Conservation (phyloP, 2,888 invertebrate species). For the Rhogogaster chlorosoma region DNA sequence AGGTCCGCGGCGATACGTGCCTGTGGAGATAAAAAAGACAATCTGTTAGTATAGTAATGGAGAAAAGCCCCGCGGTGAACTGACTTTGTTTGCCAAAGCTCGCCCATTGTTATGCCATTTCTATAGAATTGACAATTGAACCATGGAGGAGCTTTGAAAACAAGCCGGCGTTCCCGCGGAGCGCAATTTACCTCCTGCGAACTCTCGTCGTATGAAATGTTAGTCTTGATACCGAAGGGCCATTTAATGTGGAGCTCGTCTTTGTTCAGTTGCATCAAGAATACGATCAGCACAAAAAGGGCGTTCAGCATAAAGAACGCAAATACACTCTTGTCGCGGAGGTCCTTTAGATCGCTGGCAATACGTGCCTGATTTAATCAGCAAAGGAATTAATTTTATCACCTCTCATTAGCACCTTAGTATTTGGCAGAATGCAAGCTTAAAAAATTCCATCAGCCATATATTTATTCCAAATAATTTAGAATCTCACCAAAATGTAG, state of each 20-base stretch:
- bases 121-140: conserved; percentile 24
- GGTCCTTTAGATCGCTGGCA: conserved; percentile 93
- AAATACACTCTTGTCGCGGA: conserved; percentile 97
- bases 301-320: conserved; percentile 99
- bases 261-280: conserved; percentile 99
- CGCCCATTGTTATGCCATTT: conserved; percentile 48
- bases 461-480: not conserved
- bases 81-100: conserved; percentile 47
- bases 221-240: conserved; percentile 97
- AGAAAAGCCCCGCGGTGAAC: conserved; percentile 45
- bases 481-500: not conserved
- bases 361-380: conserved; percentile 88
- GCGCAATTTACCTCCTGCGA: conserved; percentile 92
- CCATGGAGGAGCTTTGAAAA: conserved; percentile 46
- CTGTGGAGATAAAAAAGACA: conserved; percentile 81
- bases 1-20: conserved; percentile 94
- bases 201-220: conserved; percentile 94
- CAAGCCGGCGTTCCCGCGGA: conserved; percentile 63
- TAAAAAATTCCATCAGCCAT: not conserved
- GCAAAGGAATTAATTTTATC: conserved; percentile 49
- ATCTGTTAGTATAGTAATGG: conserved; percentile 69
- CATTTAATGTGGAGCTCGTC: conserved; percentile 97
- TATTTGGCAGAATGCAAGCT: not conserved
- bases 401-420: not conserved
- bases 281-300: conserved; percentile 98